Conservation (phyloP, 2,113 vertebrate genomes). For the Tachuris rubrigastra region DNA sequence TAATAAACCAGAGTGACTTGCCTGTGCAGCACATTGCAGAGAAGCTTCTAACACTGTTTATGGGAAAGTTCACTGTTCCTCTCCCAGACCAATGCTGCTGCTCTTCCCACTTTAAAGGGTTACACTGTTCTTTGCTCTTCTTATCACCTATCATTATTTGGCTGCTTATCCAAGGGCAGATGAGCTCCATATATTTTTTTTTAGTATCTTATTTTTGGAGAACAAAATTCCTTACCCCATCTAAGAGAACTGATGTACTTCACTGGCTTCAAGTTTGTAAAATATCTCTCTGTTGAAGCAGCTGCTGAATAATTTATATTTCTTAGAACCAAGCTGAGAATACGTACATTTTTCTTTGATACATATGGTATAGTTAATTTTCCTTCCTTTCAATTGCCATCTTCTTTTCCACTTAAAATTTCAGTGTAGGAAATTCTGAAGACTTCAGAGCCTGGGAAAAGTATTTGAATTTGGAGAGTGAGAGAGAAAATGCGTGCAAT, state of each 20-base stretch:
- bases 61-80: background rate
- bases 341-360: constrained; percentile 6
- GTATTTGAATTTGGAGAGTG: background rate
- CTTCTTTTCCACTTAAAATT: constrained; percentile 34
- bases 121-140: background rate
- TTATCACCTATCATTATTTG: background rate
- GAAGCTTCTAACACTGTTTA: background rate
- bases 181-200: background rate
- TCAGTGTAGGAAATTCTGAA: constrained; percentile 12
- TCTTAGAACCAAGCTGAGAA: constrained; percentile 17
- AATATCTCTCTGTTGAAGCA: background rate
- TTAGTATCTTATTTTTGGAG: background rate
- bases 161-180: constrained; percentile 13
- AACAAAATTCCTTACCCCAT: background rate
- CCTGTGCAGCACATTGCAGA: background rate
- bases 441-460: constrained; percentile 16
- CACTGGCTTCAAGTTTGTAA: background rate
- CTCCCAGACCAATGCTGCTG: background rate
- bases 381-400: background rate
- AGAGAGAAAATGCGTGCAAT: background rate
- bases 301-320: constrained; percentile 53
- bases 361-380: background rate
- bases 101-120: background rate
- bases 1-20: background rate
- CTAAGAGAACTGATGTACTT: background rate